phyloP scores from a whole-genome alignment of 2,797 vertebrate genomes.

The Rachycentron canadum region DNA sequence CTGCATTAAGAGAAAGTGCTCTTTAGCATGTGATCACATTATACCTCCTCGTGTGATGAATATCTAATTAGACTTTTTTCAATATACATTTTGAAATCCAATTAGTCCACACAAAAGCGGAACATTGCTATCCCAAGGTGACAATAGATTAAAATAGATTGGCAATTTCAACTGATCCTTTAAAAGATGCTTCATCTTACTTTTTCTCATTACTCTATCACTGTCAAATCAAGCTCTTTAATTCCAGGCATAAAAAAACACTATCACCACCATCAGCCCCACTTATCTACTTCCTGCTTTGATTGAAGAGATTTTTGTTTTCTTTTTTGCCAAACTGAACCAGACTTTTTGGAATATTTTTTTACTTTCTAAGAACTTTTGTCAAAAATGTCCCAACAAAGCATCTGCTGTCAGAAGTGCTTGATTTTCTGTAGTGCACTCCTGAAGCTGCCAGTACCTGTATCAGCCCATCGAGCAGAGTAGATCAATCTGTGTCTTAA shows the following conservation, averaged over 20 bases:
- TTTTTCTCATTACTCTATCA: slow-evolving; percentile 69
- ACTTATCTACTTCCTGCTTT: slow-evolving; percentile 23
- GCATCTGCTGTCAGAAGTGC: neutral
- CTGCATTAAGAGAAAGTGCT: slow-evolving; percentile 59
- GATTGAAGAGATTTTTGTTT: neutral
- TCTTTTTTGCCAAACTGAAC: neutral
- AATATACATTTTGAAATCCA: slow-evolving; percentile 80
- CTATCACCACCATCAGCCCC: slow-evolving; percentile 13
- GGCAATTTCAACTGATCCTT: slow-evolving; percentile 76
- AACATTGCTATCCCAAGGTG: slow-evolving; percentile 78
- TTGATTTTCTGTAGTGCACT: too few relatives aligned
- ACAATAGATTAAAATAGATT: slow-evolving; percentile 82
- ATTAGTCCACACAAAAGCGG: slow-evolving; percentile 79
- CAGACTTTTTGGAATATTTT: neutral
- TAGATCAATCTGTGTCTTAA: neutral
- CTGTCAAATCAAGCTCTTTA: slow-evolving; percentile 66
- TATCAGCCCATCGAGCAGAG: neutral
- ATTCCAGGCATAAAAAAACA: slow-evolving; percentile 38
- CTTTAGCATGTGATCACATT: slow-evolving; percentile 51
- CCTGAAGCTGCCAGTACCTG: neutral
- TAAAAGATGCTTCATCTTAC: slow-evolving; percentile 73
- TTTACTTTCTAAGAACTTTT: neutral
- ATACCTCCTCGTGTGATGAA: slow-evolving; percentile 71
- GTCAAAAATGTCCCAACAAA: neutral
- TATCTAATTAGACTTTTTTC: slow-evolving; percentile 80